These are phyloP conservation scores for Psilanteris sp. DNA, from an alignment of 1,140 invertebrate genomes.

Conservation along the genomic window DNA sequence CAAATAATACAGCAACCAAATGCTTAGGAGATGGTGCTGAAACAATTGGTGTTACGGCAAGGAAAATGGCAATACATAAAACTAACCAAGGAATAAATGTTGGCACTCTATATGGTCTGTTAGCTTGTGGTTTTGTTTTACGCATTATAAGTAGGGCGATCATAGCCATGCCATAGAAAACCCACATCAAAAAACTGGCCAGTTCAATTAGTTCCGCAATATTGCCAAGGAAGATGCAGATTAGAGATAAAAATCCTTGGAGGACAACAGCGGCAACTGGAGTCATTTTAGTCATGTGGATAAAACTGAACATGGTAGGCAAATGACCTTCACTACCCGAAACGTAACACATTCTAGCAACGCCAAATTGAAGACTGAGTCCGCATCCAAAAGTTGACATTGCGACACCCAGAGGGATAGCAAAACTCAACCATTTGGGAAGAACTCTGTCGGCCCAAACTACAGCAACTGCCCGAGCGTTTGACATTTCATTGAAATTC, in stretches of 20 bases:
- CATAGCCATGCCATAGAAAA: slow-evolving; percentile 92
- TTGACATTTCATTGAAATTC: slow-evolving; percentile 88
- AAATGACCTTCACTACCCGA: slow-evolving; percentile 94
- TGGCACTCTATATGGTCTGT: slow-evolving; percentile 89
- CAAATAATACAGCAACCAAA: slow-evolving; percentile 87
- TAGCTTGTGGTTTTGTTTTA: slow-evolving; percentile 84
- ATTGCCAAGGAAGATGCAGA: slow-evolving; percentile 87
- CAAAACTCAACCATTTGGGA: slow-evolving; percentile 80
- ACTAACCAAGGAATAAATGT: slow-evolving; percentile 88
- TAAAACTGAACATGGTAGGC: slow-evolving; percentile 90
- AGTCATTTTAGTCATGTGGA: slow-evolving; percentile 88
- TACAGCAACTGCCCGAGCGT: slow-evolving; percentile 92
- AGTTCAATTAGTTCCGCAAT: slow-evolving; percentile 91
- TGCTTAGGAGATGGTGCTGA: slow-evolving; percentile 88
- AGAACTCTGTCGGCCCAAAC: slow-evolving; percentile 84
- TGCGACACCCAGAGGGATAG: slow-evolving; percentile 87
- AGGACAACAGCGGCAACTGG: slow-evolving; percentile 91
- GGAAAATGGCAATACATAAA: slow-evolving; percentile 85
- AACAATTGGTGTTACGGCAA: slow-evolving; percentile 89
- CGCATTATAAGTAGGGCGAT: slow-evolving; percentile 87
- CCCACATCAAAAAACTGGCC: slow-evolving; percentile 93
- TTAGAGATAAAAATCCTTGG: slow-evolving; percentile 86
- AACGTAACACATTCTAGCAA: slow-evolving; percentile 89
- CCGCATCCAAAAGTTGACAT: slow-evolving; percentile 88
- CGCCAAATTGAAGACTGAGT: slow-evolving; percentile 87